Evolutionary conservation across 2,797 vertebrate species (phyloP).

Genomic region (Enteromius viviparus): DNA sequence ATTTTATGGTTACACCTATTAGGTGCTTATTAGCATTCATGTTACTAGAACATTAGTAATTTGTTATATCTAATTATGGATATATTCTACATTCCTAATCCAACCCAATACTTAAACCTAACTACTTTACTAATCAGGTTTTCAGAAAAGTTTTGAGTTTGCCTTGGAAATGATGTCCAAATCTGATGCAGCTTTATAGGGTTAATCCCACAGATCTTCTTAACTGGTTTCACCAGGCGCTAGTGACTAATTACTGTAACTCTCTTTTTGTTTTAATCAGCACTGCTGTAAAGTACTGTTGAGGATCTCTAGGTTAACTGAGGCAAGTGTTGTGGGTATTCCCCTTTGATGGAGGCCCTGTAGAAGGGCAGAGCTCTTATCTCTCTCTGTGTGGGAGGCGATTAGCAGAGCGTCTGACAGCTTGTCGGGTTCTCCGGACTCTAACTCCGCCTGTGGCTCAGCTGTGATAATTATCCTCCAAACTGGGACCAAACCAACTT

Average conservation of each 20-base stretch:
- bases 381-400: slow-evolving; percentile 52
- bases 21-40: too few species aligned
- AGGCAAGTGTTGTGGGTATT: slow-evolving; percentile 14
- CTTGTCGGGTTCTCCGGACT: slow-evolving; percentile 29
- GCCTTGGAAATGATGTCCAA: background rate
- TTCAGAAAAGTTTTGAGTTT: background rate
- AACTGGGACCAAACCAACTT: slow-evolving; percentile 26
- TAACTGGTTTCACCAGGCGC: background rate
- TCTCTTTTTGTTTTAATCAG: slow-evolving; percentile 12
- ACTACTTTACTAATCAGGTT: too few species aligned
- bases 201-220: background rate
- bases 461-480: slow-evolving; percentile 50
- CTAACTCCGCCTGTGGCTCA: slow-evolving; percentile 38
- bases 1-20: too few species aligned
- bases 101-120: too few species aligned
- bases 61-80: too few species aligned
- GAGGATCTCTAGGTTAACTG: slow-evolving; percentile 16
- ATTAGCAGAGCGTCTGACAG: slow-evolving; percentile 56
- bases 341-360: slow-evolving; percentile 29
- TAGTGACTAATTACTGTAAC: slow-evolving; percentile 11
- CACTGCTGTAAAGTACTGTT: slow-evolving; percentile 13
- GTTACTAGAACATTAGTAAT: too few species aligned
- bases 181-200: background rate
- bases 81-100: too few species aligned
- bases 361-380: slow-evolving; percentile 55